Percentiles rank a stretch among this genome's conserved stretches.
Evolutionary conservation across 1,140 invertebrate species (phyloP).

Genomic region (Bombus confusus): DNA sequence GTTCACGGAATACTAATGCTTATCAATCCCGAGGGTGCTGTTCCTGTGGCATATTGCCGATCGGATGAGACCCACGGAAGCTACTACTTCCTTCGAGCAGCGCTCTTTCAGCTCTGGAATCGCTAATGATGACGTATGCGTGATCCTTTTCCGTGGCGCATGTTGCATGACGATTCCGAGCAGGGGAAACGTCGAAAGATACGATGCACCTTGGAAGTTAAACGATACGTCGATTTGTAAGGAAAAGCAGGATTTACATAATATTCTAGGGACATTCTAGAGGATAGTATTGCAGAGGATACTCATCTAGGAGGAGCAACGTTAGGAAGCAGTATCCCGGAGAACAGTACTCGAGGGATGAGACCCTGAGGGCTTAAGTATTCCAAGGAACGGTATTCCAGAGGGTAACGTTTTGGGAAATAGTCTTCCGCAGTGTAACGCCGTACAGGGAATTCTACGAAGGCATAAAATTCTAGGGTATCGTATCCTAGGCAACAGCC

Average conservation of each 20-base stretch:
- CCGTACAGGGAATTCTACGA: neutral
- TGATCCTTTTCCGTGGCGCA: conserved; percentile 19
- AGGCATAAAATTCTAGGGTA: conserved; percentile 8
- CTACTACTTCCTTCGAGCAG: conserved; percentile 13
- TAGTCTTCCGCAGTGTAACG: neutral
- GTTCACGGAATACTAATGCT: conserved; percentile 65
- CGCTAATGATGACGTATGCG: conserved; percentile 44
- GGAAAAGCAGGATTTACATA: conserved; percentile 1
- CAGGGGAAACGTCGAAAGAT: neutral
- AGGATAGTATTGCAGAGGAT: neutral
- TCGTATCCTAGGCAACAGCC: conserved; percentile 4
- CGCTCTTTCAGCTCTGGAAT: conserved; percentile 42
- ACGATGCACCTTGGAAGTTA: neutral
- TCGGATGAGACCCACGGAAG: conserved; percentile 50
- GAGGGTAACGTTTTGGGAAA: neutral
- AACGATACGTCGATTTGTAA: neutral
- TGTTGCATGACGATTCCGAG: conserved; percentile 20
- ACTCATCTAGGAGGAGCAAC: neutral
- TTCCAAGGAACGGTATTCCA: neutral
- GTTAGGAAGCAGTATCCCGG: neutral
- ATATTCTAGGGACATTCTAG: neutral
- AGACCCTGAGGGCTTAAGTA: neutral
- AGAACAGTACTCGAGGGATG: neutral
- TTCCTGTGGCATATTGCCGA: conserved; percentile 61
- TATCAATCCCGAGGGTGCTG: conserved; percentile 56